Conservation (phyloP, 2,113 vertebrate genomes). For the Etheostoma cragini region DNA sequence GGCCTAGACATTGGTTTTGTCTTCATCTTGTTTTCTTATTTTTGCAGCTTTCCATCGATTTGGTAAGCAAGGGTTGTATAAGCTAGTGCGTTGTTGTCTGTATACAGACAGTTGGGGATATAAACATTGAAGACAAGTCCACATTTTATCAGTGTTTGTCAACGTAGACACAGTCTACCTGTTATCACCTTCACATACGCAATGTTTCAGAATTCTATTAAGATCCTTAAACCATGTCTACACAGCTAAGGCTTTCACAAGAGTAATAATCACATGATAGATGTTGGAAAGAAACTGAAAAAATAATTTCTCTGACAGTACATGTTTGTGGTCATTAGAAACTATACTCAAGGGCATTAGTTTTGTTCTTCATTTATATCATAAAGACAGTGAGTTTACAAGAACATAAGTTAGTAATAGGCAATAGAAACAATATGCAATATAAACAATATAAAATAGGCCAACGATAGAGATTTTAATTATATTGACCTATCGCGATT, state of each 20-base stretch:
- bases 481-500: too few relatives aligned
- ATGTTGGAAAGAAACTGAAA: neutral
- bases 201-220: conserved; percentile 26
- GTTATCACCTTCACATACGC: conserved; percentile 4
- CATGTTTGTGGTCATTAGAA: neutral
- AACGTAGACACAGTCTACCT: neutral
- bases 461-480: too few relatives aligned
- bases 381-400: neutral
- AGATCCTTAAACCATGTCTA: conserved; percentile 5
- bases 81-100: conserved; percentile 31
- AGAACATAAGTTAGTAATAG: neutral
- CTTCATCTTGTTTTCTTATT: conserved; percentile 70
- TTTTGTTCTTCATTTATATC: neutral
- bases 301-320: neutral
- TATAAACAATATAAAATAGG: too few relatives aligned
- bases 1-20: conserved; percentile 75
- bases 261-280: conserved; percentile 12
- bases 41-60: conserved; percentile 71
- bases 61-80: conserved; percentile 32
- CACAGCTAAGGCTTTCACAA: neutral
- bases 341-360: neutral
- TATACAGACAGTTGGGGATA: conserved; percentile 4
- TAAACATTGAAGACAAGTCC: conserved; percentile 25
- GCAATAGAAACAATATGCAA: too few relatives aligned
- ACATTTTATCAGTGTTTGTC: conserved; percentile 32